Percentiles rank a stretch among this genome's conserved stretches.
Evolutionary conservation across 2,797 vertebrate genomes (phyloP).

Genomic region (Chaunax sp.): DNA sequence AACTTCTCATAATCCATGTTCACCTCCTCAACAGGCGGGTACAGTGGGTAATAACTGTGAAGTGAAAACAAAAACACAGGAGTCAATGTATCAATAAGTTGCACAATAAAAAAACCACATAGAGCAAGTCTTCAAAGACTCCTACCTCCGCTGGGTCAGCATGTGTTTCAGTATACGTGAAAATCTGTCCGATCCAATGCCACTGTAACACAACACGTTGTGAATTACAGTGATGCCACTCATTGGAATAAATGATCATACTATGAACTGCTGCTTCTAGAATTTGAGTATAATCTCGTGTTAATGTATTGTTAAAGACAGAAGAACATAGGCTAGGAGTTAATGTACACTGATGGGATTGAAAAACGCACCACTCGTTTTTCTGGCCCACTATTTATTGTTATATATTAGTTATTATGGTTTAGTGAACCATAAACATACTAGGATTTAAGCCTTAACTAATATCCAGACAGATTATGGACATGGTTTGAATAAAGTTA

Average conservation of each 20-base stretch:
- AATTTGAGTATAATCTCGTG: background rate
- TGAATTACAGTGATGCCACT: background rate
- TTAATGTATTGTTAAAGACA: too few relatives aligned
- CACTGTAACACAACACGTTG: conserved; percentile 75
- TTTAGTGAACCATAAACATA: too few relatives aligned
- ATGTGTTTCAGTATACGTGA: conserved; percentile 92
- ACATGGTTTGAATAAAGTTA: too few relatives aligned
- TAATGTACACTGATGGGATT: too few relatives aligned
- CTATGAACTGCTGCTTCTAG: background rate
- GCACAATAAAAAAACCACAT: background rate
- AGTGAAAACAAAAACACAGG: background rate
- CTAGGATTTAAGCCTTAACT: too few relatives aligned
- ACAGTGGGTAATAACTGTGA: conserved; percentile 92
- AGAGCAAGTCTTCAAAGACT: background rate
- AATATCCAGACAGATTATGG: too few relatives aligned
- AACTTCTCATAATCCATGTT: conserved; percentile 90
- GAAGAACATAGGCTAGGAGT: too few relatives aligned
- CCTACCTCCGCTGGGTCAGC: conserved; percentile 91
- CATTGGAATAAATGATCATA: background rate
- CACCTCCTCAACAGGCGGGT: conserved; percentile 91
- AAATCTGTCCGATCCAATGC: conserved; percentile 87
- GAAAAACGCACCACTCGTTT: too few relatives aligned
- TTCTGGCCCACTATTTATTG: too few relatives aligned
- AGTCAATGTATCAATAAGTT: background rate
- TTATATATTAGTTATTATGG: too few relatives aligned